A percentile compares a stretch with the other conserved stretches of the same genome.
phyloP scores from a whole-genome alignment of 2,797 vertebrate species.

The Discoglossus pictus region DNA sequence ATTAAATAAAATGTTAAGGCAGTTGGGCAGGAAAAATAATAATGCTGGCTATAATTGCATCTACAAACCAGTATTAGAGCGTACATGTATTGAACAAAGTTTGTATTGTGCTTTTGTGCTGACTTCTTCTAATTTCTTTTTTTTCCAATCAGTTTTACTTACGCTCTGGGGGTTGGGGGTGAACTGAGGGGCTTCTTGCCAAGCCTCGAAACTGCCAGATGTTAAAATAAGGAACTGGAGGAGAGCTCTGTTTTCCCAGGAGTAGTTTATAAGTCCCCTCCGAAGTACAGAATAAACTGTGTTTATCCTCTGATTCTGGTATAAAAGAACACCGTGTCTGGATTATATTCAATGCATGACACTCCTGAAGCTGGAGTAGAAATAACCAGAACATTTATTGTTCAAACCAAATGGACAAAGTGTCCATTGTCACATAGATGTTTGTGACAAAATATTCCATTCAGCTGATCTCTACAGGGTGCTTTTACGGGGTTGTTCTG shows the following conservation, averaged over 20 bases:
- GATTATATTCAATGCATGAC: constrained; percentile 13
- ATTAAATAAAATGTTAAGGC: no score
- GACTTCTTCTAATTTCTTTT: constrained; percentile 18
- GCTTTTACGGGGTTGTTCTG: not conserved
- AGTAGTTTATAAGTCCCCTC: constrained; percentile 3
- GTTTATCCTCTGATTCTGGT: constrained; percentile 27
- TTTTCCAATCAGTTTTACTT: constrained; percentile 21
- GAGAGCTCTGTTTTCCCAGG: not conserved
- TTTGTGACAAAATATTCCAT: not conserved
- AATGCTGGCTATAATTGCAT: no score
- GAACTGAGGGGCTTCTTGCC: constrained; percentile 19
- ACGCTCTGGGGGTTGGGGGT: constrained; percentile 30
- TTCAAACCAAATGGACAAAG: constrained; percentile 4
- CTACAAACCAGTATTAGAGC: constrained; percentile 7
- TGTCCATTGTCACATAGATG: not conserved
- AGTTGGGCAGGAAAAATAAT: no score
- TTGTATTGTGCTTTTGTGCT: constrained; percentile 21
- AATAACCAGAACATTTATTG: constrained; percentile 14
- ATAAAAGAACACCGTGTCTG: constrained; percentile 34
- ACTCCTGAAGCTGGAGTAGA: not conserved
- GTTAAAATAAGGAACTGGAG: constrained; percentile 24
- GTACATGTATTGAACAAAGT: constrained; percentile 10
- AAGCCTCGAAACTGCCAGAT: constrained; percentile 33
- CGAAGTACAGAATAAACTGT: constrained; percentile 30
- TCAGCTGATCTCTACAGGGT: not conserved